Conservation (phyloP, 1,140 invertebrate species). For the Mactra quadrangularis region DNA sequence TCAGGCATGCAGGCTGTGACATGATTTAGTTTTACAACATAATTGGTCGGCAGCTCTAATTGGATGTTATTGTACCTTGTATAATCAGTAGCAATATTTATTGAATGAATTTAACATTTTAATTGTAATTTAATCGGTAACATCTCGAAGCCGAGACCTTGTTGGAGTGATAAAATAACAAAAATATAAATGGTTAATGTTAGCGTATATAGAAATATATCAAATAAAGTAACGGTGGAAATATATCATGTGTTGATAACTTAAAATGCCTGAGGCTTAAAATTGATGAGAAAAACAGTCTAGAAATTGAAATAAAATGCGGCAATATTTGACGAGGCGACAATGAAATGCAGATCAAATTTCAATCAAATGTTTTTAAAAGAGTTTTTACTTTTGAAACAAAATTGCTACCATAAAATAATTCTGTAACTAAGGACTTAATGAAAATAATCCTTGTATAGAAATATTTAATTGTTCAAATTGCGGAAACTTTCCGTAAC, state of each 20-base stretch:
- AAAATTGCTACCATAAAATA: no score
- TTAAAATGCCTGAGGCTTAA: slow-evolving; percentile 26
- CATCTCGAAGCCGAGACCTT: slow-evolving; percentile 52
- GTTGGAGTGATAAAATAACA: slow-evolving; percentile 54
- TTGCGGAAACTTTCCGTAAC: no score
- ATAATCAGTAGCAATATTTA: slow-evolving; percentile 37
- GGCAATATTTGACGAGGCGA: neutral
- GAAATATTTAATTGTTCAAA: no score
- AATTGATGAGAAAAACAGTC: slow-evolving; percentile 14
- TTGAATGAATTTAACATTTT: slow-evolving; percentile 45
- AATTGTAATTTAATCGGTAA: slow-evolving; percentile 48
- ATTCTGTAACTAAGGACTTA: no score
- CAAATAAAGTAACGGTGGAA: no score
- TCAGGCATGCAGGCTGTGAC: slow-evolving; percentile 7
- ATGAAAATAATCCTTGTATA: no score
- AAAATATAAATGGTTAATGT: slow-evolving; percentile 42
- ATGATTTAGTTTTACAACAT: slow-evolving; percentile 36
- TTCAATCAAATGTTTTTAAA: no score
- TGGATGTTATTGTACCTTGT: slow-evolving; percentile 49
- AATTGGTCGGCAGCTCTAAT: slow-evolving; percentile 60
- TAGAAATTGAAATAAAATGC: neutral
- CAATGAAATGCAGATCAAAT: neutral
- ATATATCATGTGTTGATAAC: slow-evolving; percentile 46
- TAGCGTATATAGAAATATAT: slow-evolving; percentile 19
- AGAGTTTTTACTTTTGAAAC: no score